These are phyloP conservation scores for Zonitis immaculata DNA, from an alignment of 2,888 invertebrate species.

Conservation along the genomic window DNA sequence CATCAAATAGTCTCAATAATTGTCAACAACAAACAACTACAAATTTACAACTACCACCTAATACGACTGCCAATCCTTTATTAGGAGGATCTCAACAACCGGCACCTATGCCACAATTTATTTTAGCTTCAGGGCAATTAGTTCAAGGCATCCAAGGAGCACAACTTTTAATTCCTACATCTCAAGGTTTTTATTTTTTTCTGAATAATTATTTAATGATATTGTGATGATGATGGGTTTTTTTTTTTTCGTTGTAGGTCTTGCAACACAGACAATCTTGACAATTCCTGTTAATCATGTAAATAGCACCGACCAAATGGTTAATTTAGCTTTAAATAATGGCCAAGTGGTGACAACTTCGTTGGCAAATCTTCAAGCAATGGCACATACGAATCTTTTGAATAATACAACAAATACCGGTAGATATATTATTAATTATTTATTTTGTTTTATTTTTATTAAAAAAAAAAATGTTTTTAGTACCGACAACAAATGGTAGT, in stretches of 20 bases:
- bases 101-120: constrained; percentile 83
- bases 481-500: constrained; percentile 60
- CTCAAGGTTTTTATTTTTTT: constrained; percentile 43
- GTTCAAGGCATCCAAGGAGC: constrained; percentile 91
- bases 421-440: too few species aligned
- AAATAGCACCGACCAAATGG: constrained; percentile 66
- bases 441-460: not conserved
- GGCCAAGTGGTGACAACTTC: constrained; percentile 84
- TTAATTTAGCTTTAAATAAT: constrained; percentile 76
- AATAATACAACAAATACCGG: constrained; percentile 46
- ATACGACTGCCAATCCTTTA: constrained; percentile 55
- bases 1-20: constrained; percentile 22
- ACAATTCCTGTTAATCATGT: constrained; percentile 92
- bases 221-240: too few species aligned
- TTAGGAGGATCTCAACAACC: constrained; percentile 56
- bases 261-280: constrained; percentile 91
- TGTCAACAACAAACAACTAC: constrained; percentile 28
- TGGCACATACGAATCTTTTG: constrained; percentile 66
- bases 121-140: constrained; percentile 85
- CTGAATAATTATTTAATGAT: not conserved
- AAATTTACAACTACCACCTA: constrained; percentile 26
- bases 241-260: constrained; percentile 59
- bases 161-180: constrained; percentile 90
- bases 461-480: constrained; percentile 27
- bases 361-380: constrained; percentile 71